Base-by-base conservation (phyloP, 2,888 invertebrate species). In the Eupeodes luniger region DNA sequence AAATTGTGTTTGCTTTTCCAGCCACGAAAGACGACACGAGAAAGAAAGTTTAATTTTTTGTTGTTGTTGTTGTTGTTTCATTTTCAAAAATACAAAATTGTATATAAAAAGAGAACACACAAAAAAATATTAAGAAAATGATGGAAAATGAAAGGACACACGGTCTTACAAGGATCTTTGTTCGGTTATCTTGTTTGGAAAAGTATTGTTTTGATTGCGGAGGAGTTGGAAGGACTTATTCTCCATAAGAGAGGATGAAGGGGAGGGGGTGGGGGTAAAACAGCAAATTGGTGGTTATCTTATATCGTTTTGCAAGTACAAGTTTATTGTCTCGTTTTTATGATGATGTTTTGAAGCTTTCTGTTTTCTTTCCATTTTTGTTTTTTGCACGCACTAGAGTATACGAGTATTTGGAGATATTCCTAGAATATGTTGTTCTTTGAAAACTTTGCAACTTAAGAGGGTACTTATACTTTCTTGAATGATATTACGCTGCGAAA, bases 1-100 rank as follows among this genome's bases (percentile, higher is more conserved):
- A 87, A 87, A 87, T 84, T 87, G 83, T 84, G 84, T 83, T 87
- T 87, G 87, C 83, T 76, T 66, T 84, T 77, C 67, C 61, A 40
- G 34, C 10, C 81, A 44, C 47, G 27, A 16, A 49, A 57, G 75
- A 40, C 40, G 40, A 57, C 69, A 40, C 40, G 40, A 40, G 64
- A 62, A 16, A 47, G 55, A 49, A 36, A 49, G 53, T 49, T 81
- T 78, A 19, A 36, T 19, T 53, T 47, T 59, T 36, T 36, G 27
- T 27, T 27, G 27, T 27, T 27, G 27, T 27, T 27, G 27, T 44
- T 51, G 11, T 51, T 40, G 40, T 40, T 27, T 27, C 40, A 9
- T 40, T 64, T 70, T 57, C 12, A 14, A 72, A 72, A 72, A 34
- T 27, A 49, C 3, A 40, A 40, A 70, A 27, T 40, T 40, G 9